phyloP scores from a whole-genome alignment of 2,797 vertebrate genomes.

The Sparidentex hasta region DNA sequence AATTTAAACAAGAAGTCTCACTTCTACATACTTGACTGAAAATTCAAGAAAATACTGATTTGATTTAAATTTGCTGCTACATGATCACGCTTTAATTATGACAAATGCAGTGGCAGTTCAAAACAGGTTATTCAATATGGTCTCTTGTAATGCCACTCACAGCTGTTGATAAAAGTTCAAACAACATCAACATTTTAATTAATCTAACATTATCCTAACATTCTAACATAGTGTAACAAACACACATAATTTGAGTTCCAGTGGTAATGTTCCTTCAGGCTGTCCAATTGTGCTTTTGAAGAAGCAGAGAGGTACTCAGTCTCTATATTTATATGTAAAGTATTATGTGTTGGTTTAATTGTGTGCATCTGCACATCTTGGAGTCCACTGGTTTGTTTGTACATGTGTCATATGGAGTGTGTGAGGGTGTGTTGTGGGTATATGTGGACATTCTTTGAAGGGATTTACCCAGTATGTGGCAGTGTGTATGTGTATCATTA shows the following conservation, averaged over 20 bases:
- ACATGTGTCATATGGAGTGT: neutral
- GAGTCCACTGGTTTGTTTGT: neutral
- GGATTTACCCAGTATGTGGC: neutral
- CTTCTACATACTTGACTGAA: no score
- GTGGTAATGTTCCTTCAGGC: no score
- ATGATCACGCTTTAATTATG: neutral
- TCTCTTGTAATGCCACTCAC: no score
- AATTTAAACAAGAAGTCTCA: no score
- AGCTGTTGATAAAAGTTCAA: no score
- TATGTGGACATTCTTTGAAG: conserved; percentile 5
- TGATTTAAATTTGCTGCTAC: no score
- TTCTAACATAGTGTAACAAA: no score
- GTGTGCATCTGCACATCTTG: neutral
- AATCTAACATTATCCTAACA: no score
- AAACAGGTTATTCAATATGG: neutral
- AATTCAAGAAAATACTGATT: no score
- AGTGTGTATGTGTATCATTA: conserved; percentile 3
- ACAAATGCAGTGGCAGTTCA: neutral
- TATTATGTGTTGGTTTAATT: neutral
- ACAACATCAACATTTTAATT: no score
- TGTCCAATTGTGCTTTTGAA: neutral
- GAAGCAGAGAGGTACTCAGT: neutral
- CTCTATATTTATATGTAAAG: neutral
- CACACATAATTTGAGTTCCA: no score
- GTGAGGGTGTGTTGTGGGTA: neutral